Evolutionary conservation across 2,888 invertebrate species (phyloP), one percentile per base, ranked within the genome.

Genomic region (Patella pellucida): DNA sequence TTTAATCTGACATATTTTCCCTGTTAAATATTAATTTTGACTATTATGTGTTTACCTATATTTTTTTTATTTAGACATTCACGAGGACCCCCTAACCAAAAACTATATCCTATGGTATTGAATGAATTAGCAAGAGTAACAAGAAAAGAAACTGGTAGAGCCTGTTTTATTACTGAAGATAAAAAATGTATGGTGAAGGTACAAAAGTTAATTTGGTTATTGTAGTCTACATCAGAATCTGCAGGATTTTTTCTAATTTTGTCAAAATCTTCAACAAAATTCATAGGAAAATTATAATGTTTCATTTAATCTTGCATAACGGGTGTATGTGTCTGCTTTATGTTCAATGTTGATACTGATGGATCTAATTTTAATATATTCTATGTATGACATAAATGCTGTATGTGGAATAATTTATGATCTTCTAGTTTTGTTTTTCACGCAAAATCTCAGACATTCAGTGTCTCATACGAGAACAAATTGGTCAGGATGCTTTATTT

Each of bases 91-190:
- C 91, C 92, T 81, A 94, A 94, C 84, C 87, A 91, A 78, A 84
- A 88, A 9, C 87, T 93, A 68, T 94, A 94, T 82, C 92, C 92
- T 62, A 79, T 87, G 54, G 88, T 92, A 52, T 83, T 94, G 72
- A 77, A 86, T 62, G 93, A 93, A 85, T 89, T 93, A 86, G 93
- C 92, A 0, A 87, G 93, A 81, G 91, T 92, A 1, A 85, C 91
- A 27, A 87, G 87, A 75, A 86, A 86, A n/a, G 86, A 85, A 16
- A 89, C 89, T n/a, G 93, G 93, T 4, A 88, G 93, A 72, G 92
- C 92, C 11, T 92, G 93, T 72, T 82, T 93, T 2, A 88, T 93
- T 12, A 90, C 90, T 2, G 87, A 87, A 69, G 90, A 90, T 77
- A 87, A 85, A 78, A 88, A 85, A 54, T 87, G 87, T 76, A 83